Evolutionary conservation across 2,888 invertebrate species (phyloP).

Genomic region (Brachypalpus laphriformis): DNA sequence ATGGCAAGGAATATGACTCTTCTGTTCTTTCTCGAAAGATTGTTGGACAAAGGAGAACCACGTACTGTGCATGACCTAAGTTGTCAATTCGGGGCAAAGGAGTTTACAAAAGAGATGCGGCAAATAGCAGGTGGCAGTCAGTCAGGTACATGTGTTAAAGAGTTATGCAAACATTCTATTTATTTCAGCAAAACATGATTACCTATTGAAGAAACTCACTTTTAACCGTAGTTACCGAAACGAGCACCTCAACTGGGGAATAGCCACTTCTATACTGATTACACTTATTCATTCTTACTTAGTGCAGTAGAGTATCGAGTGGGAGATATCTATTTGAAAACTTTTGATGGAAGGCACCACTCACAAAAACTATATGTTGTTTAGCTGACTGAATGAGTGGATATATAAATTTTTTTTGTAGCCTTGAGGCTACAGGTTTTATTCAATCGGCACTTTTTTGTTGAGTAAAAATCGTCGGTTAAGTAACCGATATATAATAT

Average conservation of each 20-base stretch:
- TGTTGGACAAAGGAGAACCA: conserved; percentile 97
- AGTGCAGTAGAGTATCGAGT: background rate
- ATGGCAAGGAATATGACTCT: conserved; percentile 96
- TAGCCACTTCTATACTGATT: background rate
- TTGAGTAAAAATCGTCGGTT: no score
- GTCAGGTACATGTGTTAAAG: conserved; percentile 88
- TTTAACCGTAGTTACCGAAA: background rate
- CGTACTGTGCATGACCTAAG: conserved; percentile 98
- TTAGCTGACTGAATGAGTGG: no score
- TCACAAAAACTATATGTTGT: no score
- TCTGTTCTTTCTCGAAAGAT: conserved; percentile 98
- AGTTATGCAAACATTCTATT: background rate
- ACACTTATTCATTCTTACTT: background rate
- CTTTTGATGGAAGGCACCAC: no score
- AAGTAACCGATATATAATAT: no score
- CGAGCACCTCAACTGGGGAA: background rate
- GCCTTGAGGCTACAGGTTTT: no score
- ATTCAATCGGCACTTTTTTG: no score
- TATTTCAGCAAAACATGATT: background rate
- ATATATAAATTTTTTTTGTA: no score
- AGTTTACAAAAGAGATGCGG: conserved; percentile 99
- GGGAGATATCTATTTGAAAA: no score
- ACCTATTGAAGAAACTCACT: background rate
- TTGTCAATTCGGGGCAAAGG: conserved; percentile 99
- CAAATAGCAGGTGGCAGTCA: conserved; percentile 98